Percentiles rank a stretch among this genome's conserved stretches.
phyloP scores from a whole-genome alignment of 1,140 invertebrate genomes.

The Armadillidium nasatum region DNA sequence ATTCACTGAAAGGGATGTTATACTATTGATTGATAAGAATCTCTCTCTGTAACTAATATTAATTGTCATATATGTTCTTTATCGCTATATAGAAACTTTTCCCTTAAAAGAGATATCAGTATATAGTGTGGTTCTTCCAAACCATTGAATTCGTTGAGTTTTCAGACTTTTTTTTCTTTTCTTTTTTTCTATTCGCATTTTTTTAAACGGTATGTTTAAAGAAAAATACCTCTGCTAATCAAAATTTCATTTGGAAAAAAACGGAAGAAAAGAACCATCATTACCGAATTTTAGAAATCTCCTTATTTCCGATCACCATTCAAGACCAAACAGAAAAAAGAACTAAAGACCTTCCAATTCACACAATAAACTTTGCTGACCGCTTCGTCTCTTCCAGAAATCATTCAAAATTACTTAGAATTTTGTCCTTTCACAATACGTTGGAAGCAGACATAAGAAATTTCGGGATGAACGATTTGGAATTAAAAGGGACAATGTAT shows the following conservation, averaged over 20 bases:
- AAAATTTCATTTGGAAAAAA: background rate
- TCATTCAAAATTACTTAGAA: background rate
- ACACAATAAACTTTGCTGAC: slow-evolving; percentile 1
- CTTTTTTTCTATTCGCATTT: background rate
- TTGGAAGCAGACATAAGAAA: background rate
- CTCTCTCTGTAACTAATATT: background rate
- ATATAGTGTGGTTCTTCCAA: background rate
- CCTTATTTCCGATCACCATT: background rate
- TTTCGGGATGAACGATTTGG: background rate
- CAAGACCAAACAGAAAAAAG: background rate
- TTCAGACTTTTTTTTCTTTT: background rate
- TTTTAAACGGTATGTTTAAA: background rate
- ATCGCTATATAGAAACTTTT: background rate
- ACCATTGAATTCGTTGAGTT: background rate
- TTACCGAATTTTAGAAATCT: background rate
- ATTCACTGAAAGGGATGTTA: background rate
- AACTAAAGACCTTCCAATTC: background rate
- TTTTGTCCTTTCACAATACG: background rate
- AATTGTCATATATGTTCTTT: background rate
- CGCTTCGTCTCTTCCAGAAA: background rate
- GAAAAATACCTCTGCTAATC: background rate
- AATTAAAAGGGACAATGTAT: background rate
- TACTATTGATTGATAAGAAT: background rate
- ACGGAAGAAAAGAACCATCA: slow-evolving; percentile 4
- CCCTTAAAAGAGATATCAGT: background rate